Percentiles rank a stretch among this genome's conserved stretches.
Conservation (phyloP, 2,888 invertebrate species). For the Scaptodrosophila latifasciaeformis region DNA sequence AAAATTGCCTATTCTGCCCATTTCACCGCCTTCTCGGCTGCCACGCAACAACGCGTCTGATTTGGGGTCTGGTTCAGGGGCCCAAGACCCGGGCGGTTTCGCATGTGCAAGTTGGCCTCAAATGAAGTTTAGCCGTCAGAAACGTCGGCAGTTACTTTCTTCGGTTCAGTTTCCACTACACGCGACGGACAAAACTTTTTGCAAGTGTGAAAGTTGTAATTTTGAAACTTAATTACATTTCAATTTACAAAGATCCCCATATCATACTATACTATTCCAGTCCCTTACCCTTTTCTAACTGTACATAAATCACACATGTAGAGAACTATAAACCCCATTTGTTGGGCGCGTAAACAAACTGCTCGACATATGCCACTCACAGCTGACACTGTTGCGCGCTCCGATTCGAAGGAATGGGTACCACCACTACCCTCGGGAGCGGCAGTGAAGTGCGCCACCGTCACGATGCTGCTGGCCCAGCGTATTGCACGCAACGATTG, state of each 20-base stretch:
- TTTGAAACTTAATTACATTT: conserved; percentile 62
- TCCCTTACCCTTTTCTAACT: neutral
- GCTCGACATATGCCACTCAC: conserved; percentile 41
- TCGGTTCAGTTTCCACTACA: neutral
- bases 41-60: conserved; percentile 45
- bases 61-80: conserved; percentile 1
- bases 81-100: neutral
- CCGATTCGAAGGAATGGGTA: conserved; percentile 48
- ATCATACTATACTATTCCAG: conserved; percentile 4
- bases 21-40: conserved; percentile 6
- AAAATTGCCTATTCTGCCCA: conserved; percentile 29
- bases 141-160: conserved; percentile 22
- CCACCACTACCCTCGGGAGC: conserved; percentile 28
- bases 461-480: conserved; percentile 71
- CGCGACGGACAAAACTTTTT: neutral
- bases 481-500: conserved; percentile 66
- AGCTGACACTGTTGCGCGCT: conserved; percentile 52
- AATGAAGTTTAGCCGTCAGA: conserved; percentile 51
- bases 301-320: conserved; percentile 11
- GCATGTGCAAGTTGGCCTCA: conserved; percentile 27
- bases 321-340: neutral
- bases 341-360: conserved; percentile 31
- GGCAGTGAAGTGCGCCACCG: conserved; percentile 58
- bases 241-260: conserved; percentile 43
- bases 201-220: conserved; percentile 12